Percentiles rank a stretch among this genome's conserved stretches.
Conservation (phyloP, 2,888 invertebrate species). For the Agrilus biguttatus region DNA sequence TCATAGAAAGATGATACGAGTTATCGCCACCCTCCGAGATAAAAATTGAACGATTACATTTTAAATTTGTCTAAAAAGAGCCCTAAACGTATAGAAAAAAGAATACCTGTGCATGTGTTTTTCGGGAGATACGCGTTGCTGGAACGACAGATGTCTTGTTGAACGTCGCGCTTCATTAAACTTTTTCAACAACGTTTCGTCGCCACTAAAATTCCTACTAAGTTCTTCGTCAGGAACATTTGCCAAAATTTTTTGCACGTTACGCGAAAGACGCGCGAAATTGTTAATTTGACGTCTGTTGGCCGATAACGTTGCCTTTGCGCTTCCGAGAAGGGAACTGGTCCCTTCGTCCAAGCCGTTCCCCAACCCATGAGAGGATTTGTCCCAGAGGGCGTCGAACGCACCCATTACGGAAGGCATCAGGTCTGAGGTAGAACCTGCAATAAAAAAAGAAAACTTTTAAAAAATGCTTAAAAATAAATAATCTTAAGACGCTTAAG, state of each 20-base stretch:
- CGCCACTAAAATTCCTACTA: slow-evolving; percentile 21
- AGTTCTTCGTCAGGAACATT: slow-evolving; percentile 34
- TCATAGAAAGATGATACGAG: too few species aligned
- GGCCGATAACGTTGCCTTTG: slow-evolving; percentile 14
- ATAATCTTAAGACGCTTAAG: too few species aligned
- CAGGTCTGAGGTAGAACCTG: slow-evolving; percentile 78
- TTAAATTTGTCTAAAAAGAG: too few species aligned
- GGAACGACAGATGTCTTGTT: not conserved
- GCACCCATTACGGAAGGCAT: slow-evolving; percentile 75
- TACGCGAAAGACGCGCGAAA: slow-evolving; percentile 43
- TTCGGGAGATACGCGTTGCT: slow-evolving; percentile 1
- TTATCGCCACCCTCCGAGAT: too few species aligned
- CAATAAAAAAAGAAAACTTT: slow-evolving; percentile 27
- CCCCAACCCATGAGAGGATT: slow-evolving; percentile 16
- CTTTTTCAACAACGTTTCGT: slow-evolving; percentile 6
- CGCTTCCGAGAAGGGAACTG: slow-evolving; percentile 10
- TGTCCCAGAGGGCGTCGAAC: slow-evolving; percentile 64
- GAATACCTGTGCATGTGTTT: not conserved
- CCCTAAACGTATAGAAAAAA: too few species aligned
- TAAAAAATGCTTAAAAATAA: not conserved
- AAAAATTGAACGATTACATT: too few species aligned
- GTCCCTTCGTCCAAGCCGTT: slow-evolving; percentile 11
- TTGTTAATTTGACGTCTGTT: slow-evolving; percentile 27
- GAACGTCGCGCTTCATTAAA: slow-evolving; percentile 4
- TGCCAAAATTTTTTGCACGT: slow-evolving; percentile 46